These are phyloP conservation scores for Dendrolimus punctatus DNA, from an alignment of 1,140 invertebrate species.

Conservation along the genomic window DNA sequence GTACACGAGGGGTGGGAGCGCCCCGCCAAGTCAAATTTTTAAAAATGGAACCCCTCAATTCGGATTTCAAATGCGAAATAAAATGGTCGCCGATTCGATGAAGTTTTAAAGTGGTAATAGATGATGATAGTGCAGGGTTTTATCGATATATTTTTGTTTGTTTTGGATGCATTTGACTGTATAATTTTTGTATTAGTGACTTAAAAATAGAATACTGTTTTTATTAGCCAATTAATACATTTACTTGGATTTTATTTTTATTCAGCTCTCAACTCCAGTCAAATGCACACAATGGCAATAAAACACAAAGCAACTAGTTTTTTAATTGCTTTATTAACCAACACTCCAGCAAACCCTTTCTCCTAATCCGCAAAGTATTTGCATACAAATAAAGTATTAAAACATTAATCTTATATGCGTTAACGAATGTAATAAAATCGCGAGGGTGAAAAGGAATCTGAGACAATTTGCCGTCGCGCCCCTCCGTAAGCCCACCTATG, in stretches of 20 bases:
- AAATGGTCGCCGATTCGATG: too few relatives aligned
- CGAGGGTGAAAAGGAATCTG: slow-evolving; percentile 46
- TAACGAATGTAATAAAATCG: slow-evolving; percentile 69
- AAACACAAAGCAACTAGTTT: too few relatives aligned
- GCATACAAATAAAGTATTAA: slow-evolving; percentile 56
- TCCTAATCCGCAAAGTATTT: slow-evolving; percentile 33
- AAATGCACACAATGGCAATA: too few relatives aligned
- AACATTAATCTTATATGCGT: slow-evolving; percentile 64
- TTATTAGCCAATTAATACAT: too few relatives aligned
- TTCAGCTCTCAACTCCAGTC: neutral
- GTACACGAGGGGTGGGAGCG: neutral
- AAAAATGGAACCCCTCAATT: slow-evolving; percentile 17
- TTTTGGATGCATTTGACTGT: neutral
- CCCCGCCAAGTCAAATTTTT: slow-evolving; percentile 13
- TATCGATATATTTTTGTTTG: neutral
- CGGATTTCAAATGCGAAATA: too few relatives aligned
- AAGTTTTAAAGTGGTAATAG: too few relatives aligned
- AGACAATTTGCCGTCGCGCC: slow-evolving; percentile 63
- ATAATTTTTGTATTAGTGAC: neutral
- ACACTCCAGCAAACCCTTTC: slow-evolving; percentile 13
- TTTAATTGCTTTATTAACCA: neutral
- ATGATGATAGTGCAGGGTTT: too few relatives aligned
- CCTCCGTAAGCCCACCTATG: slow-evolving; percentile 66
- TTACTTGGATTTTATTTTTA: too few relatives aligned
- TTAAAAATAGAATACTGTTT: neutral